Base-by-base conservation (phyloP, 2,113 vertebrate genomes). In the Nycticebus coucang region DNA sequence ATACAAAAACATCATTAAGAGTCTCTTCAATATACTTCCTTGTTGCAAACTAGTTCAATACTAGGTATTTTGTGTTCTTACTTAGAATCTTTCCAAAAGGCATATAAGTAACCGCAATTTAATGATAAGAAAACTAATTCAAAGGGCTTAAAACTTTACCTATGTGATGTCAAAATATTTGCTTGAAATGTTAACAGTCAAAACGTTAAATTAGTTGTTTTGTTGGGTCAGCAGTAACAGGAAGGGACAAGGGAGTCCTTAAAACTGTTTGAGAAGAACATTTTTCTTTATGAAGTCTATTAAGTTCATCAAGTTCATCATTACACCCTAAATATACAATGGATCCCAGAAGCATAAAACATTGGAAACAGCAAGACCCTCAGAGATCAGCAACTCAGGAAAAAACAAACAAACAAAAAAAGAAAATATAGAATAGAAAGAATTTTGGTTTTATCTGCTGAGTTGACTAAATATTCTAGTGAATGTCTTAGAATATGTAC, bases 101-200 rank as follows among this genome's bases (percentile, higher is more conserved):
- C 55, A 94, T 93, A 93, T 85, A 80, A 60, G 89, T 89, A 97
- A 83, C 86, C 96, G 30, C 83, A 97, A 98, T 97, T 95, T 95
- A 94, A 68, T 66, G 96, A 97, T 97, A 97, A 97, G 93, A 93
- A 96, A 97, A 95, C 81, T 95, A 97, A 97, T 97, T 98, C 95
- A 96, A 95, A 98, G 55, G 92, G 95, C 97, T 97, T 97, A 98
- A 96, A 97, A 95, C 86, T 96, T 96, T 86, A 85, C 92, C 84
- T 88, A 79, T 95, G 97, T 90, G 81, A 95, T 95, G 91, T 96
- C 85, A 92, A 96, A 96, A 95, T 96, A 97, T 98, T 97, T 97
- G 81, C 62, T 93, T 97, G 78, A 87, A 95, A 95, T 90, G 50
- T 90, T 45, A 92, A 87, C 96, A 97, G 72, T 87, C 53, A 86